These are phyloP conservation scores for Avahi laniger DNA, from an alignment of 2,797 vertebrate species.

Conservation along the genomic window DNA sequence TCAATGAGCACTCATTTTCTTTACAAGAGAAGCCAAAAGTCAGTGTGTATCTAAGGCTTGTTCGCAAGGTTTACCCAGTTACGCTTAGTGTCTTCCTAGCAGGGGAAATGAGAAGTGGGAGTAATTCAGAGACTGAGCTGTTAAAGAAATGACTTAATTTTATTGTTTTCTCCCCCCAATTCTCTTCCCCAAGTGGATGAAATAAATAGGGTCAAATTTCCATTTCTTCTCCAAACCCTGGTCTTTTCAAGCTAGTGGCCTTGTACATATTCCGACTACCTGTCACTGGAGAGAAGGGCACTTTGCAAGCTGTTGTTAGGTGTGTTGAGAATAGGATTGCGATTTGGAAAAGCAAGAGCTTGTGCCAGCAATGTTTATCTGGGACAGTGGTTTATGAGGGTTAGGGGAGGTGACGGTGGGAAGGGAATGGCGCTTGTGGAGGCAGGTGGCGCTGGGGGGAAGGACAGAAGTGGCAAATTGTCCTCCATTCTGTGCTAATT, in stretches of 20 bases:
- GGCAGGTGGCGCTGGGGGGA: background rate
- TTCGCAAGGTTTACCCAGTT: background rate
- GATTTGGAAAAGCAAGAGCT: slow-evolving; percentile 24
- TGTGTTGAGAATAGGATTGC: background rate
- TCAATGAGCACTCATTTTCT: background rate
- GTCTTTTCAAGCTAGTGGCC: background rate
- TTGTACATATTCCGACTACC: background rate
- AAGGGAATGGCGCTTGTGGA: background rate
- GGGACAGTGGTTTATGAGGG: background rate
- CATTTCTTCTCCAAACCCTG: background rate
- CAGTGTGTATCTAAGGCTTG: background rate
- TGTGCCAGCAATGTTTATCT: background rate
- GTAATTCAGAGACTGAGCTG: slow-evolving; percentile 16
- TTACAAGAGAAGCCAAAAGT: background rate
- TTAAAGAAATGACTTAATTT: slow-evolving; percentile 30
- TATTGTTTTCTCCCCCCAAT: background rate
- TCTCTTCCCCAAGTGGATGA: background rate
- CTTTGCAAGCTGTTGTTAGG: slow-evolving; percentile 37
- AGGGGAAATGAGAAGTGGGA: background rate
- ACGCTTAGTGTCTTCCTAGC: slow-evolving; percentile 11
- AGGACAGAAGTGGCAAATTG: background rate
- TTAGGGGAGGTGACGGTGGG: background rate
- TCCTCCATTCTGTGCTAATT: background rate
- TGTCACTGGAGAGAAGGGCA: background rate
- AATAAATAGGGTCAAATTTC: background rate